Conservation (phyloP, 2,797 vertebrate species). For the Mormyrops attenuatus region DNA sequence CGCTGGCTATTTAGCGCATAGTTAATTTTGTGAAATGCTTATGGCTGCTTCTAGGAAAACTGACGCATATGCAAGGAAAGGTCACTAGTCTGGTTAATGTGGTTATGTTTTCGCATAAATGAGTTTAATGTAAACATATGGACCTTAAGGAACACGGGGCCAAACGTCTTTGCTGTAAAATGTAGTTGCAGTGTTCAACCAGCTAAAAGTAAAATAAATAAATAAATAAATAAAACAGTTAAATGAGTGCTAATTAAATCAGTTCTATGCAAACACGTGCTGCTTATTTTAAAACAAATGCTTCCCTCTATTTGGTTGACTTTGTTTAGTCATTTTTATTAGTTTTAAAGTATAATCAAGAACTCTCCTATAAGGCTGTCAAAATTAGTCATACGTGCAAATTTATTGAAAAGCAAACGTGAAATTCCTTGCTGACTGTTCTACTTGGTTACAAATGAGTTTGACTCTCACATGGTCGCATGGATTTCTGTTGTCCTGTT, state of each 20-base stretch:
- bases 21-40: neutral
- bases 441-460: neutral
- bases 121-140: neutral
- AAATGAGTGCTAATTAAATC: neutral
- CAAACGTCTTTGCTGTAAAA: neutral
- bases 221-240: neutral
- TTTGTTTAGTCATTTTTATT: neutral
- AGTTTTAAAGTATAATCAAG: neutral
- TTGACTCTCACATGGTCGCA: neutral
- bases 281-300: neutral
- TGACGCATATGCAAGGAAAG: neutral
- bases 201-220: neutral
- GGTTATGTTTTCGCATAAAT: neutral
- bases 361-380: neutral
- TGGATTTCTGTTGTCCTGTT: neutral
- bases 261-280: neutral
- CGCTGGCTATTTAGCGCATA: neutral
- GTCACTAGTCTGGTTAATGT: neutral
- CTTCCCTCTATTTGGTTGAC: neutral
- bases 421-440: neutral
- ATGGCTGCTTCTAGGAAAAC: slow-evolving; percentile 5
- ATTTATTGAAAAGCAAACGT: neutral
- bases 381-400: neutral
- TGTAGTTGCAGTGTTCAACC: neutral
- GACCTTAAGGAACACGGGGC: neutral